phyloP scores from a whole-genome alignment of 2,113 vertebrate species.

The Poeciliopsis turrubarensis region DNA sequence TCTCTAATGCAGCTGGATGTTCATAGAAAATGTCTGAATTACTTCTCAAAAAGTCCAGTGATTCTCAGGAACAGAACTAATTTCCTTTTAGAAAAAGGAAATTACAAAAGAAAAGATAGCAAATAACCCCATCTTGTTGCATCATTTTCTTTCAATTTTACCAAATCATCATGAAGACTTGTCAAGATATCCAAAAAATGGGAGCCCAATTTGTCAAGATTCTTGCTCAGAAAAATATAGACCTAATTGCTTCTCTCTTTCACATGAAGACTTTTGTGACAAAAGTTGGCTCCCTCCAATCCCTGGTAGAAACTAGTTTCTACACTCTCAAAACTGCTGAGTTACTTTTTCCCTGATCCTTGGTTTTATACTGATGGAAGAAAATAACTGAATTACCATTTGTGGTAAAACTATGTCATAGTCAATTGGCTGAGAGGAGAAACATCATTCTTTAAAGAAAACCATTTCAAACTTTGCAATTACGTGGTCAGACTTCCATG shows the following conservation, averaged over 20 bases:
- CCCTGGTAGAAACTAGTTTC: neutral
- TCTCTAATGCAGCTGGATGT: conserved; percentile 46
- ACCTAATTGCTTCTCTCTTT: neutral
- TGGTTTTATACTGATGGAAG: too few species aligned
- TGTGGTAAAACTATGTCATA: too few species aligned
- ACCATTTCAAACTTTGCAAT: too few species aligned
- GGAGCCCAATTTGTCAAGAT: neutral
- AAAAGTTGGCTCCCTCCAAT: neutral
- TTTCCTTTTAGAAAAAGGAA: conserved; percentile 1
- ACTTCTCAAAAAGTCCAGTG: conserved; percentile 12
- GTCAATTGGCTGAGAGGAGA: too few species aligned
- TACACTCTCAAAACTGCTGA: too few species aligned
- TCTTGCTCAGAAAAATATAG: too few species aligned
- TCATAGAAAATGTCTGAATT: conserved; percentile 34
- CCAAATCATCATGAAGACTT: neutral
- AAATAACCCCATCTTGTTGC: neutral
- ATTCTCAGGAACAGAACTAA: conserved; percentile 4
- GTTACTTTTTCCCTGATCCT: too few species aligned
- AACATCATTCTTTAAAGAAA: too few species aligned
- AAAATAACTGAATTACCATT: too few species aligned
- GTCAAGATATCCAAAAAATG: neutral
- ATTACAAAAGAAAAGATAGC: neutral
- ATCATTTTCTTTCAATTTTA: neutral
- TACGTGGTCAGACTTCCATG: too few species aligned
- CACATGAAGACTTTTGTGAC: neutral